Conservation (phyloP, 2,888 invertebrate genomes). For the Unio pictorum region DNA sequence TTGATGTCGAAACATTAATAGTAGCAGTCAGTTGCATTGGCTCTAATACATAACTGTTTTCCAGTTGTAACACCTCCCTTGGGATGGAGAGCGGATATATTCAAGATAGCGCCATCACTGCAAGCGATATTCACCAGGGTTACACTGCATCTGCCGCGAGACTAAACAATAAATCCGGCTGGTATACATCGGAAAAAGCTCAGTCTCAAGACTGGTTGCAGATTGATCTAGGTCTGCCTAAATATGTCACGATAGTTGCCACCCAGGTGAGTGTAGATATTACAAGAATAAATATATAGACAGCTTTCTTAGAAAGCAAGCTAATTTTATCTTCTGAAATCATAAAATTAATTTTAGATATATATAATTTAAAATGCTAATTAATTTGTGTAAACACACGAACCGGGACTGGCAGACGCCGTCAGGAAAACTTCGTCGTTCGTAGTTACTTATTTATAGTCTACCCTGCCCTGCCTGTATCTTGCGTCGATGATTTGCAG, state of each 20-base stretch:
- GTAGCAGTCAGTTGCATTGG: not conserved
- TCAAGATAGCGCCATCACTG: conserved; percentile 20
- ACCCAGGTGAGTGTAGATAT: conserved; percentile 22
- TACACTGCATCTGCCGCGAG: conserved; percentile 26
- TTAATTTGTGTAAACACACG: no score
- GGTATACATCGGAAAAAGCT: conserved; percentile 34
- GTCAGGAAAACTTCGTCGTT: no score
- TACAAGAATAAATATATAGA: no score
- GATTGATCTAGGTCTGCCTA: conserved; percentile 22
- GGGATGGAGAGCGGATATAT: conserved; percentile 30
- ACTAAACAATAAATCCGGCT: conserved; percentile 26
- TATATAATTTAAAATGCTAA: no score
- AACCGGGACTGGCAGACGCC: no score
- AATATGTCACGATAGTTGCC: conserved; percentile 29
- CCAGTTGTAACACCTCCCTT: conserved; percentile 21
- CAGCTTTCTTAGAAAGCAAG: no score
- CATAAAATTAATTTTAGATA: no score
- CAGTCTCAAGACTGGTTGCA: conserved; percentile 27
- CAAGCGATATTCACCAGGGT: conserved; percentile 24
- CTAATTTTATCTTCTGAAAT: no score
- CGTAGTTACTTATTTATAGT: no score
- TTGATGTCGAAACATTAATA: no score
- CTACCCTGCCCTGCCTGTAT: no score
- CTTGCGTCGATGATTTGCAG: no score
- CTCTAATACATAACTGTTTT: not conserved